Base-by-base conservation (phyloP, 2,888 invertebrate genomes). In the Drepanosiphum platanoidis region DNA sequence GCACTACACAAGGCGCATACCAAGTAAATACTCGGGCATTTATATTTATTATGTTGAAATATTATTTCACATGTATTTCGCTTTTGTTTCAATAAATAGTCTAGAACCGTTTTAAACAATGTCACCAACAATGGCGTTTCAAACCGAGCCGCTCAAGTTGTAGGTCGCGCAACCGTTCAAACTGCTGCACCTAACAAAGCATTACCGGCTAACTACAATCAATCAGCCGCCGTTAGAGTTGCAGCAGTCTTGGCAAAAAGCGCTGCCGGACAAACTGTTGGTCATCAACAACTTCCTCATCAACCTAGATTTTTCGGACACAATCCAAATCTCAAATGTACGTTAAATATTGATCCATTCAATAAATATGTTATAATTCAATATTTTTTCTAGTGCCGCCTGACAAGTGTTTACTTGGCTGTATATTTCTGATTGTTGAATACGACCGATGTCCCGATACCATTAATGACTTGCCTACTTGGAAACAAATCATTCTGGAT, bases 251-350 rank as follows among this genome's bases (percentile, higher is more conserved):
- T 88, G 34, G 88, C 88, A 4, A 88, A 88, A 86, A 88, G 88
- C 79, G 88, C 89, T 11, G 88, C 88, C 13, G 88, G 88, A 66
- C 88, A 90, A 39, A 86, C 90, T 46, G 88, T 91, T 87, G 91
- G 93, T 86, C 89, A 93, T 88, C 91, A 93, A 74, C 89, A 90
- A 87, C 92, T 90, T 87, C 93, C 93, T 1, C 84, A 84, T 77
- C 92, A 94, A 22, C 93, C 94, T 22, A 95, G 96, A 88, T 97
- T 96, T 90, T 96, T 95, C 90, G 97, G 97, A 0, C 97, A 98
- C 91, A 97, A 97, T 90, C 96, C 96, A 18, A 95, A 95, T 89
- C 91, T 97, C 74, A 96, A 96, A 91, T 89, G 92, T 92, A 89
- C 88, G 90, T 39, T 39, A 34, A 74, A n/a, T 66, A 1, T 15